phyloP scores from a whole-genome alignment of 92 coral and sea anemone genomes.

The Hydrozoanthus gracilis region DNA sequence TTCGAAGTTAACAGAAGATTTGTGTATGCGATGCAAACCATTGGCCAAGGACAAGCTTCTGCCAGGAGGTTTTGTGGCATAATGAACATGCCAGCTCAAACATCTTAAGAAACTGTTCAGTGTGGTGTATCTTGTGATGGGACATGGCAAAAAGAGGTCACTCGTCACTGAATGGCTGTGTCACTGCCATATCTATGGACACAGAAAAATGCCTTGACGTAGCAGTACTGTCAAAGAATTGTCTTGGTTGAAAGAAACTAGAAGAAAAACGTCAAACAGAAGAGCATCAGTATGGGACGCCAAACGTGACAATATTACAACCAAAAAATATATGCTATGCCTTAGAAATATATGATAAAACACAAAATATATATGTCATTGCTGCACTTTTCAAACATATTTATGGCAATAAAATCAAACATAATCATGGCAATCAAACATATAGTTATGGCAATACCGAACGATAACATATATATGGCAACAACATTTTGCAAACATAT shows the following conservation, averaged over 20 bases:
- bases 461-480: too few species aligned
- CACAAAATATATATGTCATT: too few species aligned
- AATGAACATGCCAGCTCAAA: constrained; percentile 65
- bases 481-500: too few species aligned
- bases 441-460: too few species aligned
- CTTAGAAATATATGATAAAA: too few species aligned
- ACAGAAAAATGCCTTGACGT: background rate
- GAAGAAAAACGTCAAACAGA: background rate
- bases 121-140: constrained; percentile 9
- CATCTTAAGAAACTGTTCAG: constrained; percentile 27
- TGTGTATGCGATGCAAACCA: constrained; percentile 56
- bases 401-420: too few species aligned
- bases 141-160: constrained; percentile 3
- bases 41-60: constrained; percentile 47
- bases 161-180: constrained; percentile 9
- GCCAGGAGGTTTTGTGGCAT: constrained; percentile 50
- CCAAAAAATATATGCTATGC: too few species aligned
- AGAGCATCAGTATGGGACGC: too few species aligned
- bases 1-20: constrained; percentile 56
- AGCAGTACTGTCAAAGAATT: background rate
- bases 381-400: too few species aligned
- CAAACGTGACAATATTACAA: too few species aligned
- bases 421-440: too few species aligned
- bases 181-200: constrained; percentile 7
- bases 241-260: background rate